Percentiles rank a stretch among this genome's conserved stretches.
Evolutionary conservation across 1,140 invertebrate genomes (phyloP).

Genomic region (Nasonia giraulti): DNA sequence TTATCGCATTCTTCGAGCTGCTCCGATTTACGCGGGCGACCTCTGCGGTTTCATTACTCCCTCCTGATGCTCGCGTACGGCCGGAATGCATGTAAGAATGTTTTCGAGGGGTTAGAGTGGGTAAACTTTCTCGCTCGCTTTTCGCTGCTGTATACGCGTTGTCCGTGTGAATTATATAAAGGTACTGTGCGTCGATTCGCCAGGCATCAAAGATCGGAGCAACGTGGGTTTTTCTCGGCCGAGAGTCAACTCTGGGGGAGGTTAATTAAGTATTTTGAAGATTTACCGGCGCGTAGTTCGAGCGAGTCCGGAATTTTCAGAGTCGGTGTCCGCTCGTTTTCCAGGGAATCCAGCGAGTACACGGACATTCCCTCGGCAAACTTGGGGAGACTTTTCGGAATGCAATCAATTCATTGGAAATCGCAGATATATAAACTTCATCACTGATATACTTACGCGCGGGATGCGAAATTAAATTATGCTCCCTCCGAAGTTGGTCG

Average conservation of each 20-base stretch:
- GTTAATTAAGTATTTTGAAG: not conserved
- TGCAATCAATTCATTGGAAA: not conserved
- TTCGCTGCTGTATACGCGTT: too few relatives aligned
- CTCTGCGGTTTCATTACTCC: conserved; percentile 52
- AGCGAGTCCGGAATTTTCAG: not conserved
- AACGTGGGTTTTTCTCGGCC: too few relatives aligned
- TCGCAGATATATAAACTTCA: not conserved
- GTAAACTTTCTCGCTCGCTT: not conserved
- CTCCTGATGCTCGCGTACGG: not conserved
- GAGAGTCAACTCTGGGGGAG: not conserved
- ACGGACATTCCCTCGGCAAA: conserved; percentile 54
- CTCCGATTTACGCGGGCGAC: not conserved
- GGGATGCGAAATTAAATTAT: not conserved
- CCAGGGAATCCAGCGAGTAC: conserved; percentile 61
- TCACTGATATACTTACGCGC: not conserved
- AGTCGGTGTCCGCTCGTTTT: conserved; percentile 46
- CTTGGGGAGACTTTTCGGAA: not conserved
- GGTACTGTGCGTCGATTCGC: too few relatives aligned
- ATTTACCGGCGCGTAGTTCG: not conserved
- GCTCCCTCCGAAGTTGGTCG: not conserved
- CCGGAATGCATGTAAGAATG: too few relatives aligned
- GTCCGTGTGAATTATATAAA: too few relatives aligned
- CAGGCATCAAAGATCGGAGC: too few relatives aligned
- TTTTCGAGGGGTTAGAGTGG: too few relatives aligned
- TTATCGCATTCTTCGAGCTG: conserved; percentile 59